Percentiles rank a stretch among this genome's conserved stretches.
Evolutionary conservation across 2,888 invertebrate species (phyloP).

Genomic region (Hyles lineata): DNA sequence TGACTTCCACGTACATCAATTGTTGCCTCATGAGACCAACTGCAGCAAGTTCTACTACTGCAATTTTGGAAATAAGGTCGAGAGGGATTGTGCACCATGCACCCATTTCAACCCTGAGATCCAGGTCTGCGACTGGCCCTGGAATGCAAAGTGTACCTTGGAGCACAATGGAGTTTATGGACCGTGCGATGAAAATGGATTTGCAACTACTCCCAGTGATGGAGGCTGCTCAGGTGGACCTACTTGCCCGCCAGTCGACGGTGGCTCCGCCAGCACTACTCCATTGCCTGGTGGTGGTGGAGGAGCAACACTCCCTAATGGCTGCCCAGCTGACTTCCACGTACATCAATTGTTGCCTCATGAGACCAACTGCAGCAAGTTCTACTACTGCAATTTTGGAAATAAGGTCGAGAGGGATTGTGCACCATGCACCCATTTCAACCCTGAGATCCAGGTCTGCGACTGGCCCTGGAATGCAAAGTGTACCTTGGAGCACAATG

Average conservation of each 20-base stretch:
- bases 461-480: slow-evolving; percentile 48
- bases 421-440: slow-evolving; percentile 48
- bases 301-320: slow-evolving; percentile 33
- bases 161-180: slow-evolving; percentile 24
- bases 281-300: not conserved
- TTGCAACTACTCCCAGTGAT: slow-evolving; percentile 10
- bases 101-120: slow-evolving; percentile 49
- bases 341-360: slow-evolving; percentile 46
- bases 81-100: slow-evolving; percentile 43
- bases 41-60: slow-evolving; percentile 53
- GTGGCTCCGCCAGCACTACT: slow-evolving; percentile 7
- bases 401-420: slow-evolving; percentile 42
- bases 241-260: slow-evolving; percentile 31
- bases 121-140: slow-evolving; percentile 51
- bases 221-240: slow-evolving; percentile 11
- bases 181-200: slow-evolving; percentile 25
- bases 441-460: slow-evolving; percentile 47
- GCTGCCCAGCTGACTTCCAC: slow-evolving; percentile 45
- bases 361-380: slow-evolving; percentile 45
- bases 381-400: slow-evolving; percentile 49
- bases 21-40: slow-evolving; percentile 45
- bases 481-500: slow-evolving; percentile 29
- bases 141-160: slow-evolving; percentile 37
- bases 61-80: slow-evolving; percentile 40
- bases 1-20: slow-evolving; percentile 40